These are phyloP conservation scores for Leucophenga montana DNA, from an alignment of 2,888 invertebrate species.

Conservation along the genomic window DNA sequence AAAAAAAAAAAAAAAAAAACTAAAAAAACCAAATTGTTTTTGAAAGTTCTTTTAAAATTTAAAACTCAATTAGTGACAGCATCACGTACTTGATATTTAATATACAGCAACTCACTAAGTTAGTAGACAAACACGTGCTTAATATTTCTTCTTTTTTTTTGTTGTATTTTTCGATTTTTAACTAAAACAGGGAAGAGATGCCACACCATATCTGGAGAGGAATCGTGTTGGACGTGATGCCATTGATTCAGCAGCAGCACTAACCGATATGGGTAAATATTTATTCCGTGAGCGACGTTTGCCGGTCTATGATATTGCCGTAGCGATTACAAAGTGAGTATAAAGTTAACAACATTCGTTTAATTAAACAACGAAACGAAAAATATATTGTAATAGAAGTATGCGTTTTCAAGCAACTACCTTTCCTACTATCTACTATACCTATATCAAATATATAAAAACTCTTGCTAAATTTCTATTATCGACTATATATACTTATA, in stretches of 20 bases:
- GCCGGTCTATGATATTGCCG: slow-evolving; percentile 96
- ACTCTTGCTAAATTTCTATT: slow-evolving; percentile 23
- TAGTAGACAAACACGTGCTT: slow-evolving; percentile 1
- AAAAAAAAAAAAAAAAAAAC: background rate
- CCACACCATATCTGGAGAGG: slow-evolving; percentile 93
- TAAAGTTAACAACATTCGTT: too few relatives aligned
- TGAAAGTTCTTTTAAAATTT: background rate
- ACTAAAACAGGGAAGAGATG: slow-evolving; percentile 92
- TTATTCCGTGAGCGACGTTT: slow-evolving; percentile 93
- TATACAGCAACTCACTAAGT: background rate
- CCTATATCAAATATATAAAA: slow-evolving; percentile 34
- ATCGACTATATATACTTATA: slow-evolving; percentile 37
- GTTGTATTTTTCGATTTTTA: too few relatives aligned
- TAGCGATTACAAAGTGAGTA: slow-evolving; percentile 95
- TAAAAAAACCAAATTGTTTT: background rate
- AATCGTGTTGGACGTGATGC: slow-evolving; percentile 95
- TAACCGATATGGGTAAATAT: slow-evolving; percentile 98
- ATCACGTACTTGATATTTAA: slow-evolving; percentile 32
- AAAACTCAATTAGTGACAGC: slow-evolving; percentile 29
- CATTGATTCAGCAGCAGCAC: slow-evolving; percentile 93
- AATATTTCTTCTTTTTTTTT: slow-evolving; percentile 23
- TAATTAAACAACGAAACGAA: too few relatives aligned
- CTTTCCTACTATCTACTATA: slow-evolving; percentile 14
- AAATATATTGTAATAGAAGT: background rate
- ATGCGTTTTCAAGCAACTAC: slow-evolving; percentile 29